Evolutionary conservation across 2,113 vertebrate species (phyloP), one percentile per base, ranked within the genome.

Genomic region (Eclectus roratus): DNA sequence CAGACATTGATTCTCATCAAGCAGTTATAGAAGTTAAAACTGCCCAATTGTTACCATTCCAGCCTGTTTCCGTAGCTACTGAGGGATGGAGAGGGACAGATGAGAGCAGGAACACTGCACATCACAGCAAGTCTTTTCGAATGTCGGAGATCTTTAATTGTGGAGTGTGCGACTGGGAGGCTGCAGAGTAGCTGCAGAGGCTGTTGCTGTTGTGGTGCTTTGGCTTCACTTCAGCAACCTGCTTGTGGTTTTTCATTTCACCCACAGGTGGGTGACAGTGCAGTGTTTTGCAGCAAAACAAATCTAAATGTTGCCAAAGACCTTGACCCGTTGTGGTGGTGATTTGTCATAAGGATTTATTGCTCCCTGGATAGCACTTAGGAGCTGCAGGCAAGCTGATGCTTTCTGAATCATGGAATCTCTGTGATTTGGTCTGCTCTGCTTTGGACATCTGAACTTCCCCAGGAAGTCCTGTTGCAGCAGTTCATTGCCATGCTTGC

Each of bases 301-400:
- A 52, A 61, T 1, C 2, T 29, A 60, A 85, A 29, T 58, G 13
- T 65, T 66, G 31, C 55, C 21, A 27, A 80, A 41, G 49, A 6
- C 53, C 50, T 70, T 47, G 39, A 53, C 28, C 15, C 0, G 0
- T 16, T 66, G 37, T 29, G 41, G 15, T 64, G 35, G 17, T 65
- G 0, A 0, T 27, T 29, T n/a, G 14, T 21, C 16, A 15, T 47
- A 24, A 52, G n/a, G 63, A n/a, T 21, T 77, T 71, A 1, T 0
- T 2, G 27, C 63, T 87, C 11, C 20, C 35, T 52, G 76, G 16
- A 10, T 17, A 35, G 70, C 47, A 39, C 29, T 17, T 35, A 23
- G 64, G 46, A 41, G 64, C 71, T 80, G 41, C 46, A 27, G 74
- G 46, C 21, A 43, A 35, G 43, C 17, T 28, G 27, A 4, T 83